A percentile compares a stretch with the other conserved stretches of the same genome.
Evolutionary conservation across 2,888 invertebrate species (phyloP).

Genomic region (Agrotis puta): DNA sequence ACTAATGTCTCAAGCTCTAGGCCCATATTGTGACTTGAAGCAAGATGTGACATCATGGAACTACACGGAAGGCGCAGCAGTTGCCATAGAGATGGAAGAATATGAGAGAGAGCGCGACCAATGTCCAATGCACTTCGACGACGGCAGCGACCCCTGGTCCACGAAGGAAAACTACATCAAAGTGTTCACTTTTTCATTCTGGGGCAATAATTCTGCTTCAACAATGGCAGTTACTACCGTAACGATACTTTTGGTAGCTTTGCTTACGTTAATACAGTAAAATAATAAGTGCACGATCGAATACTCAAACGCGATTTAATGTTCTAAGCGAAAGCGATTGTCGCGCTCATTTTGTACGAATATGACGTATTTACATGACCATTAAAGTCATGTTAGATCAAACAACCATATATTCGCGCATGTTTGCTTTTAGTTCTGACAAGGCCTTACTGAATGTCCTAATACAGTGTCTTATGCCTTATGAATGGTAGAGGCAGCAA

Average conservation of each 20-base stretch:
- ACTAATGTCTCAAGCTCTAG: conserved; percentile 95
- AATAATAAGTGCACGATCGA: conserved; percentile 45
- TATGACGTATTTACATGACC: too few relatives aligned
- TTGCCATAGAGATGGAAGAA: conserved; percentile 97
- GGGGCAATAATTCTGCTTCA: conserved; percentile 77
- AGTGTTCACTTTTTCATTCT: conserved; percentile 91
- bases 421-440: background rate
- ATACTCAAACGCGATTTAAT: conserved; percentile 9
- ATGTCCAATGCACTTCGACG: conserved; percentile 99
- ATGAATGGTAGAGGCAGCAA: background rate
- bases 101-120: conserved; percentile 98
- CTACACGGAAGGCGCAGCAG: conserved; percentile 97
- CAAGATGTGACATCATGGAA: conserved; percentile 98
- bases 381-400: too few relatives aligned
- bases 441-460: too few relatives aligned
- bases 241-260: conserved; percentile 68
- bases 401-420: background rate
- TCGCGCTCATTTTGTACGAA: background rate
- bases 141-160: conserved; percentile 96
- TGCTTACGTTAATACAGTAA: conserved; percentile 69
- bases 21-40: conserved; percentile 96
- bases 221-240: conserved; percentile 65
- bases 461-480: too few relatives aligned
- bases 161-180: conserved; percentile 93
- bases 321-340: background rate